These are phyloP conservation scores for Pteromalus puparum DNA, from an alignment of 1,140 invertebrate species.

Conservation along the genomic window DNA sequence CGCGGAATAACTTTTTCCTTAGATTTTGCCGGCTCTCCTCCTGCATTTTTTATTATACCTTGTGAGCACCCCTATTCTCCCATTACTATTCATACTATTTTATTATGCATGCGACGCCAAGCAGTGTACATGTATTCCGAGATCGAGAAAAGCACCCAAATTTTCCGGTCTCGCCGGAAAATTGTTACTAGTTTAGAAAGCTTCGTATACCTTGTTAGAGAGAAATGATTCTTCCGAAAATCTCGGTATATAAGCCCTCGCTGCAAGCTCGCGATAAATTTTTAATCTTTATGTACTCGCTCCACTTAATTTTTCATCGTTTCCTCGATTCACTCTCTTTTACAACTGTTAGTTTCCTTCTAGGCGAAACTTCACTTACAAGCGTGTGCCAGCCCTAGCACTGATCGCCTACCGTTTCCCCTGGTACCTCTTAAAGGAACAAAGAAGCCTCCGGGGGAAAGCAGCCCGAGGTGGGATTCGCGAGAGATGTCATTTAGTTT, in stretches of 20 bases:
- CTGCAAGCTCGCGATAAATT: background rate
- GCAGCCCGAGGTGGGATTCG: constrained; percentile 24
- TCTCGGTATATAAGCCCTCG: background rate
- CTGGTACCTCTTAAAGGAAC: constrained; percentile 49
- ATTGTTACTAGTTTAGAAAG: background rate
- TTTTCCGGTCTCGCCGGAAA: background rate
- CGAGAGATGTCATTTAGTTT: constrained; percentile 46
- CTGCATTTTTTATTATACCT: constrained; percentile 18
- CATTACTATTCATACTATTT: background rate
- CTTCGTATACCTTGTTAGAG: background rate
- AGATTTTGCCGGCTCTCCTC: background rate
- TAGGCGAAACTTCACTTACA: constrained; percentile 54
- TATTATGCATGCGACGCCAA: background rate
- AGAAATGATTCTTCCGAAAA: background rate
- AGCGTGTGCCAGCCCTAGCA: constrained; percentile 14
- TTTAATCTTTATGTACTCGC: background rate
- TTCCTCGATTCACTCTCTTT: constrained; percentile 36
- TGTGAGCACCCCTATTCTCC: background rate
- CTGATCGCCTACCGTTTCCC: constrained; percentile 44
- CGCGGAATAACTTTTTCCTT: constrained; percentile 28
- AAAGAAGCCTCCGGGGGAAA: constrained; percentile 48
- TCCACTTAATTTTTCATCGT: constrained; percentile 28
- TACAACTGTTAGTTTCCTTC: constrained; percentile 57
- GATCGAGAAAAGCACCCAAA: background rate
- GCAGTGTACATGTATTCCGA: background rate